These are phyloP conservation scores for Lutjanus campechanus DNA, from an alignment of 2,797 vertebrate genomes.

Conservation along the genomic window DNA sequence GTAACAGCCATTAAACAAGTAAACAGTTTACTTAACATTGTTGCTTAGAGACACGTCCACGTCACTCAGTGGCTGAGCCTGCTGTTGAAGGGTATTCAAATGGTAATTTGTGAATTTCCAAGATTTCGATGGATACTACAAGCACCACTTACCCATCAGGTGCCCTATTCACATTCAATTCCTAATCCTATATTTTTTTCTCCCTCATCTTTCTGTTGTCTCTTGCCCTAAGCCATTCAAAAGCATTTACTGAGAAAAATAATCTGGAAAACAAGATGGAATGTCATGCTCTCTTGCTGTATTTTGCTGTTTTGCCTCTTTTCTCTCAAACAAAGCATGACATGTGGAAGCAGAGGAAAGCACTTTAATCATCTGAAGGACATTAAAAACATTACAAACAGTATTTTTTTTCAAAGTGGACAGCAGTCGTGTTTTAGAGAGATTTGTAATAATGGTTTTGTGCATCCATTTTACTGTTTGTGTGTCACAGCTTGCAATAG, in stretches of 20 bases:
- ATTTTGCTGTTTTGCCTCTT: conserved; percentile 13
- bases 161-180: conserved; percentile 22
- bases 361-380: conserved; percentile 15
- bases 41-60: background rate
- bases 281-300: conserved; percentile 19
- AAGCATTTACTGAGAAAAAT: conserved; percentile 36
- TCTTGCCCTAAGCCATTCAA: conserved; percentile 5
- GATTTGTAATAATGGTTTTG: background rate
- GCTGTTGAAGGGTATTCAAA: conserved; percentile 10
- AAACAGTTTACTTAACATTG: background rate
- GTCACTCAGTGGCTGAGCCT: background rate
- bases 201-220: conserved; percentile 6
- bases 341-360: conserved; percentile 21
- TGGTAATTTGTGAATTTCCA: conserved; percentile 19
- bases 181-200: conserved; percentile 9
- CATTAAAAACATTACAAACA: conserved; percentile 4
- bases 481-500: conserved; percentile 7
- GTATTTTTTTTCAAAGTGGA: conserved; percentile 8
- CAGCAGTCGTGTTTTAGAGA: background rate
- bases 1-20: background rate
- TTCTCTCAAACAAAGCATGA: conserved; percentile 38
- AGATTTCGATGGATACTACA: conserved; percentile 2
- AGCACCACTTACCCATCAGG: conserved; percentile 4
- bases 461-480: background rate
- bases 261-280: conserved; percentile 32